Conservation (phyloP, 1,140 invertebrate genomes). For the Scaptodrosophila lebanonensis region DNA sequence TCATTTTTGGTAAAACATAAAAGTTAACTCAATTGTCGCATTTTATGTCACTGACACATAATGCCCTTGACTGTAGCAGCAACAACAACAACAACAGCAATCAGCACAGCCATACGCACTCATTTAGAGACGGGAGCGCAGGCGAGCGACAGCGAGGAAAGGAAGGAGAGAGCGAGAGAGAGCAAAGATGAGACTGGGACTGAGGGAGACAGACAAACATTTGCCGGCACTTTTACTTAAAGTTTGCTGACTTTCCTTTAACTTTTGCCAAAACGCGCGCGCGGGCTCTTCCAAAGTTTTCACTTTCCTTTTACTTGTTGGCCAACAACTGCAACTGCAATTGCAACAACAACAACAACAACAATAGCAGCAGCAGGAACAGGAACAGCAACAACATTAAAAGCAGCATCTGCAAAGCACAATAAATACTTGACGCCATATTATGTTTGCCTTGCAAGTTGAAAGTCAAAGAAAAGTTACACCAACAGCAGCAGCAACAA, state of each 20-base stretch:
- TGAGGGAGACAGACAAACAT: constrained; percentile 7
- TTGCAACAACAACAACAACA: constrained; percentile 30
- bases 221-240: constrained; percentile 31
- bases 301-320: constrained; percentile 61
- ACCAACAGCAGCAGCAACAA: constrained; percentile 44
- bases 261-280: constrained; percentile 60
- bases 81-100: too few relatives aligned
- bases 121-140: too few relatives aligned
- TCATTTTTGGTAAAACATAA: too few relatives aligned
- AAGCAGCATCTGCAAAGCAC: constrained; percentile 33
- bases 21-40: too few relatives aligned
- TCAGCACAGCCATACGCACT: too few relatives aligned
- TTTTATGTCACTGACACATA: too few relatives aligned
- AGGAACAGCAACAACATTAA: not conserved
- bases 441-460: constrained; percentile 33
- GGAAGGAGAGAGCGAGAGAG: too few relatives aligned
- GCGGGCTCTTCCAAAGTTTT: constrained; percentile 60
- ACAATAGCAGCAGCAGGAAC: constrained; percentile 11
- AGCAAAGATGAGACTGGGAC: too few relatives aligned
- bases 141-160: too few relatives aligned
- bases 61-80: too few relatives aligned
- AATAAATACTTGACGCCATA: constrained; percentile 71
- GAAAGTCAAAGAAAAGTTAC: constrained; percentile 64
- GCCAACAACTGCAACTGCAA: too few relatives aligned
- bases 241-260: constrained; percentile 18